phyloP scores from a whole-genome alignment of 2,113 vertebrate genomes.

The Ceyx melanurus region DNA sequence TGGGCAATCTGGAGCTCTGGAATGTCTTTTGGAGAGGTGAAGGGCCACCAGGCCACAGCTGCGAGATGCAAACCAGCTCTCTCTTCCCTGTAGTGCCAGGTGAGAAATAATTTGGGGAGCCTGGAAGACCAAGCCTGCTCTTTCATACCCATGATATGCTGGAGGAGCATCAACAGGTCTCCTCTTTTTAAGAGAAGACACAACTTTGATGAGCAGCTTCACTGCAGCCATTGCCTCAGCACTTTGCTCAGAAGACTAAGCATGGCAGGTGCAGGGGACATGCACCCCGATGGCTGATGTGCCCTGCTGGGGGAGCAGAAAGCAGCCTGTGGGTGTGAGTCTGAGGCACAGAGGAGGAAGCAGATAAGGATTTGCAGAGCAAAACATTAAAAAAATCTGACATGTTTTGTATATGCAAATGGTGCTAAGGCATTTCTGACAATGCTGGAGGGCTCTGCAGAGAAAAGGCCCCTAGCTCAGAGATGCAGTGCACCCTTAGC shows the following conservation, averaged over 20 bases:
- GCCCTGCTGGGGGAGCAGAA: neutral
- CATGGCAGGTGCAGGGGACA: neutral
- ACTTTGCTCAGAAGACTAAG: neutral
- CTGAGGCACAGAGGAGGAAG: neutral
- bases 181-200: neutral
- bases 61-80: neutral
- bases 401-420: neutral
- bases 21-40: neutral
- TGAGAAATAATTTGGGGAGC: neutral
- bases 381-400: neutral
- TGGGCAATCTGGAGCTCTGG: neutral
- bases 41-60: accelerated
- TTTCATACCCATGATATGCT: neutral
- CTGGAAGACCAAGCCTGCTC: neutral
- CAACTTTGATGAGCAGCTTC: neutral
- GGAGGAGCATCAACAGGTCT: neutral
- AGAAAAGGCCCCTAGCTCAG: neutral
- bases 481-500: neutral
- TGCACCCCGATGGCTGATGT: neutral
- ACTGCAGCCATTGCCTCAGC: neutral
- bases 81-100: neutral
- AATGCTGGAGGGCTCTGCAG: neutral
- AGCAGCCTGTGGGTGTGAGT: neutral
- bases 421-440: neutral
- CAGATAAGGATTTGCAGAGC: neutral